phyloP scores from a whole-genome alignment of 1,140 invertebrate genomes.

The Drosophila kikkawai region DNA sequence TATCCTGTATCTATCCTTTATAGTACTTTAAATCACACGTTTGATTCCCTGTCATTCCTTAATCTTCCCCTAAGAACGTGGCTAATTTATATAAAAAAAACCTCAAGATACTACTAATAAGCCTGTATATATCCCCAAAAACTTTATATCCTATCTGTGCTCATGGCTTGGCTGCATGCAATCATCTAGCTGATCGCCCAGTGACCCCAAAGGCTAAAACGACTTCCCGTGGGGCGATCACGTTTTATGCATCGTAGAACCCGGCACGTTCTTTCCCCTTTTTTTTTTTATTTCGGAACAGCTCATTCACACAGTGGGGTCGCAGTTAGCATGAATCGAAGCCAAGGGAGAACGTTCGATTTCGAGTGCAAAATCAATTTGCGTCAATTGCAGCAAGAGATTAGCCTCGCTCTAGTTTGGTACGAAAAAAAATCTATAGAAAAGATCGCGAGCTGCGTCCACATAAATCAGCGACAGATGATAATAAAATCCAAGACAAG shows the following conservation, averaged over 20 bases:
- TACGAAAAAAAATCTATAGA: constrained; percentile 17
- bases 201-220: constrained; percentile 17
- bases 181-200: constrained; percentile 7
- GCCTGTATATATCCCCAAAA: background rate
- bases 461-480: constrained; percentile 72
- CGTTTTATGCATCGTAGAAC: constrained; percentile 41
- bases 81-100: background rate
- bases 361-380: constrained; percentile 71
- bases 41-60: background rate
- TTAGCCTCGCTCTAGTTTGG: constrained; percentile 77
- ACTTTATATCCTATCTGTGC: background rate
- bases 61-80: background rate
- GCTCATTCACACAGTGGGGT: constrained; percentile 24
- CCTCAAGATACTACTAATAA: background rate
- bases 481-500: constrained; percentile 61
- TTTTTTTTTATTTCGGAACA: constrained; percentile 25
- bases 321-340: constrained; percentile 43
- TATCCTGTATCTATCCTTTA: background rate
- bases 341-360: constrained; percentile 46
- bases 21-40: no score
- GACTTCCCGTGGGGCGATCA: constrained; percentile 24
- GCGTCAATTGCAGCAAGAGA: constrained; percentile 77
- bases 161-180: constrained; percentile 9
- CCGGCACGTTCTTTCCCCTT: constrained; percentile 22
- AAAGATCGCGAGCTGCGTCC: constrained; percentile 44